These are phyloP conservation scores for Ametastegia equiseti DNA, from an alignment of 2,888 invertebrate species.

Conservation along the genomic window DNA sequence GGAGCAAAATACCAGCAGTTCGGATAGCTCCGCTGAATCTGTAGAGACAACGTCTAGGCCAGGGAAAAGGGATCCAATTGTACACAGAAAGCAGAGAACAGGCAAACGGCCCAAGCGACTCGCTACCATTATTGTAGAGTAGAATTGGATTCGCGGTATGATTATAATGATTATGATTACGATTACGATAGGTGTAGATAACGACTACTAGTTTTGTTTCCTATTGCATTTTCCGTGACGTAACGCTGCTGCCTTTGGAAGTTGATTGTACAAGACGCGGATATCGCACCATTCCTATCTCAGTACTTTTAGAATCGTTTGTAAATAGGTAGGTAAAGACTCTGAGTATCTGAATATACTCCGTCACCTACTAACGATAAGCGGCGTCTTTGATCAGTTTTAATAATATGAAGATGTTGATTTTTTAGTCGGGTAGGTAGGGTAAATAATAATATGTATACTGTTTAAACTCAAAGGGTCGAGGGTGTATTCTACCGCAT, in stretches of 20 bases:
- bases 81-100: conserved; percentile 66
- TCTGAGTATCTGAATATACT: conserved; percentile 2
- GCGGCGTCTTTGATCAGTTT: not conserved
- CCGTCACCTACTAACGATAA: conserved; percentile 11
- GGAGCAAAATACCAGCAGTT: conserved; percentile 57
- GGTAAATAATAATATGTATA: conserved; percentile 15
- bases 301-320: conserved; percentile 52
- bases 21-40: conserved; percentile 59
- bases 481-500: not conserved
- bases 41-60: conserved; percentile 52
- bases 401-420: conserved; percentile 1
- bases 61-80: conserved; percentile 59
- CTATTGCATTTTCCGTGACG: conserved; percentile 59
- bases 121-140: conserved; percentile 64
- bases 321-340: conserved; percentile 45
- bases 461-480: conserved; percentile 9
- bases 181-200: not conserved
- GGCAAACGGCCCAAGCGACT: conserved; percentile 67
- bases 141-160: conserved; percentile 50
- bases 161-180: not conserved
- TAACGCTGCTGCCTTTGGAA: conserved; percentile 43
- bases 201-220: conserved; percentile 53
- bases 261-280: conserved; percentile 52
- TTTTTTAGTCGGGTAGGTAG: conserved; percentile 36
- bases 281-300: conserved; percentile 67